Evolutionary conservation across 2,797 vertebrate genomes (phyloP).

Genomic region (Onychomys torridus): DNA sequence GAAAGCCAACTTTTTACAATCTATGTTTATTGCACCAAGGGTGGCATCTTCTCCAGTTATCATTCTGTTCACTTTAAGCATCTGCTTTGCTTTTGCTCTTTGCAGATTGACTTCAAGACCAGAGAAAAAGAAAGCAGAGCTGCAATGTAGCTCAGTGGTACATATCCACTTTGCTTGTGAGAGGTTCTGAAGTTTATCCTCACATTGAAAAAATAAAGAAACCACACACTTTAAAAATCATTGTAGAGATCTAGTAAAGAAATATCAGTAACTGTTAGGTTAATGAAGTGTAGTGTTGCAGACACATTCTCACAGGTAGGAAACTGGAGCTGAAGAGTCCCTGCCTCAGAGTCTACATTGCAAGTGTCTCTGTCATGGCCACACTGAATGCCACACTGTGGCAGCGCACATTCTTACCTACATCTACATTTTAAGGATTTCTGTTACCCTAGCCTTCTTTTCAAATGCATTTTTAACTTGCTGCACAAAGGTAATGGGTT

Average conservation of each 20-base stretch:
- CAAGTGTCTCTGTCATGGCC: background rate
- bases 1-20: background rate
- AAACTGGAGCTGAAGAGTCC: background rate
- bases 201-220: background rate
- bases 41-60: background rate
- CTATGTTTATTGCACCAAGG: constrained; percentile 1
- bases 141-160: background rate
- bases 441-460: background rate
- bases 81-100: background rate
- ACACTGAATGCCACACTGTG: background rate
- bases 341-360: background rate
- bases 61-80: background rate
- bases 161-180: background rate
- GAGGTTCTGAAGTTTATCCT: background rate
- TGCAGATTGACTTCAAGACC: background rate
- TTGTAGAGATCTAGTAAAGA: background rate
- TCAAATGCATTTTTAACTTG: background rate
- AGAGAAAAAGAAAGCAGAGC: background rate
- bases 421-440: background rate
- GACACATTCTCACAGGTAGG: background rate
- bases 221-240: background rate
- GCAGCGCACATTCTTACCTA: background rate
- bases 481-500: too few relatives aligned
- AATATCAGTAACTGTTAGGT: accelerated
- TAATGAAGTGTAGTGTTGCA: too few relatives aligned